Evolutionary conservation across 2,113 vertebrate species (phyloP), one percentile per base, ranked within the genome.

Genomic region (Atractosteus spatula): DNA sequence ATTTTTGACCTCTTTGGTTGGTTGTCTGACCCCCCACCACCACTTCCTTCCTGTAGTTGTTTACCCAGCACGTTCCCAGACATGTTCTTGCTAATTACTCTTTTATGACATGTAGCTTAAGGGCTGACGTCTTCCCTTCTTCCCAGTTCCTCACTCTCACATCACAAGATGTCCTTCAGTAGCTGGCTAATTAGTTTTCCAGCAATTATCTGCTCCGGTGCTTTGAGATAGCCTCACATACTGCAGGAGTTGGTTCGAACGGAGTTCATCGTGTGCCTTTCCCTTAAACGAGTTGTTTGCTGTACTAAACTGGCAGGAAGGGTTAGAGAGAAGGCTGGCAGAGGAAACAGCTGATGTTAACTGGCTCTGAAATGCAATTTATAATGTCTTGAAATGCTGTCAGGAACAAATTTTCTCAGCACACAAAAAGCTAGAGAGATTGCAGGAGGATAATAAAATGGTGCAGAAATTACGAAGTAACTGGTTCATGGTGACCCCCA

Each of bases 121-220:
- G 56, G 56, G 11, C 56, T 59, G 56, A 59, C 2, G 29, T 14
- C 56, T 14, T 44, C 8, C 65, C 63, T 72, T 69, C 79, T n/a
- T 73, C 66, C 71, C 63, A 66, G 64, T 83, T 12, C 66, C 47
- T 68, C 16, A 54, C 66, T 77, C 29, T 66, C 73, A 64, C 77
- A 80, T 86, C 82, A 77, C 76, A 68, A 72, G 74, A 77, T 80
- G 82, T 83, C 82, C 80, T 89, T 86, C 85, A 88, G 78, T 86
- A 68, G 77, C 81, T 80, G 76, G 85, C 83, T 88, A 89, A 91
- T 89, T 89, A 82, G 81, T 85, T 88, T 85, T 70, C 64, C 71
- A 80, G 82, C 85, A 89, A 89, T 89, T 89, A 87, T 81, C 77
- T 86, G 85, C 86, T 82, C 80, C 82, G 79, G 73, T 66, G 83